A percentile compares a stretch with the other conserved stretches of the same genome.
Evolutionary conservation across 2,113 vertebrate genomes (phyloP).

Genomic region (Nansenia antarctica): DNA sequence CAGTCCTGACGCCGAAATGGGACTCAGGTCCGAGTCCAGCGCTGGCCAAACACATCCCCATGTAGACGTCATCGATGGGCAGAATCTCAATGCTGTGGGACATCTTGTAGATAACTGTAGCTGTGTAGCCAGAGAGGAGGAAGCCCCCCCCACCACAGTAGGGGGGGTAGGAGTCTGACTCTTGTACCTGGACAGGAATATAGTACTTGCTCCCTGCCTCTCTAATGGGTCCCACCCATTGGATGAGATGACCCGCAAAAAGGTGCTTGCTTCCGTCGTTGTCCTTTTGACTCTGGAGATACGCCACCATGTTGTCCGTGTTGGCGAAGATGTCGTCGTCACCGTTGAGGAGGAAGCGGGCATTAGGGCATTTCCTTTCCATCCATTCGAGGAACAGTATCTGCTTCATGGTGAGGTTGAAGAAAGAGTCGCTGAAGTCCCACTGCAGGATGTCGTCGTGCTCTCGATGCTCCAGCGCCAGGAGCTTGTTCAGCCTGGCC

Average conservation of each 20-base stretch:
- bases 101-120: conserved; percentile 64
- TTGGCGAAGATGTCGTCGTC: conserved; percentile 87
- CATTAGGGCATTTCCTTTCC: conserved; percentile 62
- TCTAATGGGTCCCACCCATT: conserved; percentile 72
- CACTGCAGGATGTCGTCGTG: conserved; percentile 84
- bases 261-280: conserved; percentile 72
- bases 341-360: conserved; percentile 80
- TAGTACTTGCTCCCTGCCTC: conserved; percentile 81
- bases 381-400: conserved; percentile 85
- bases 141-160: conserved; percentile 84
- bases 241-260: conserved; percentile 76
- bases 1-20: conserved; percentile 62
- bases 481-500: conserved; percentile 70
- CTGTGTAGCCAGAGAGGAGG: conserved; percentile 79
- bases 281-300: conserved; percentile 30
- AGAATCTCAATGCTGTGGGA: conserved; percentile 55
- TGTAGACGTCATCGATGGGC: conserved; percentile 70
- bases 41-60: conserved; percentile 78
- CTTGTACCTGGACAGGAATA: conserved; percentile 77
- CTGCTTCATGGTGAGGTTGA: conserved; percentile 90
- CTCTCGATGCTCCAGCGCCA: conserved; percentile 70
- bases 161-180: conserved; percentile 65
- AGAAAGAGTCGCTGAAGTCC: conserved; percentile 84
- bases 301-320: conserved; percentile 79
- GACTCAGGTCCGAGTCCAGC: conserved; percentile 60